These are phyloP conservation scores for Eidolon dupreanum DNA, from an alignment of 2,797 vertebrate species.

Conservation along the genomic window DNA sequence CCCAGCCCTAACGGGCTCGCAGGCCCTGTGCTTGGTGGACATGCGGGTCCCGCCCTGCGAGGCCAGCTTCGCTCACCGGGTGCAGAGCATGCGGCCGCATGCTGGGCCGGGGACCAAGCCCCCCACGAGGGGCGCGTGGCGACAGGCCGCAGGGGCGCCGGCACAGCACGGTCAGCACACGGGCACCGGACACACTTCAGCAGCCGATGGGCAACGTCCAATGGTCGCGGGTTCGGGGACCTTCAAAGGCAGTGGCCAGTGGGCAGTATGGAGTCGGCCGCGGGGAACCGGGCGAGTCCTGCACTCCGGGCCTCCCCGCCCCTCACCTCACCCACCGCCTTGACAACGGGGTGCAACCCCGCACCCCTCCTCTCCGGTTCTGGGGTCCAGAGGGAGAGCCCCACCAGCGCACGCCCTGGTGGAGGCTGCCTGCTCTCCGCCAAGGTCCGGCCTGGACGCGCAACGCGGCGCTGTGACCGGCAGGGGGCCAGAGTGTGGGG, in stretches of 20 bases:
- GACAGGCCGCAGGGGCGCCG: not conserved
- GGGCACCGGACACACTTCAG: not conserved
- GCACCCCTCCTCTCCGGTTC: not conserved
- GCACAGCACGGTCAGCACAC: rapidly evolving
- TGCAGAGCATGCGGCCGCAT: too few species aligned
- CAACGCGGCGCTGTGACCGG: not conserved
- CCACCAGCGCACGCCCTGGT: not conserved
- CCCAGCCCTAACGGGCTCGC: rapidly evolving
- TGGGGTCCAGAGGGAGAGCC: not conserved
- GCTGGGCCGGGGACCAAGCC: not conserved
- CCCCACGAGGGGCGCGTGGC: not conserved
- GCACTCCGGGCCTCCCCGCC: not conserved
- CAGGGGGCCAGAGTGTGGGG: not conserved
- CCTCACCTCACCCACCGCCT: not conserved
- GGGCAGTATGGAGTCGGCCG: not conserved
- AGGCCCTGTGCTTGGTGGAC: not conserved
- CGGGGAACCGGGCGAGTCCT: not conserved
- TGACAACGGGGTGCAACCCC: not conserved
- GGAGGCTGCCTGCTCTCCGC: not conserved
- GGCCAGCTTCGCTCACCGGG: too few species aligned
- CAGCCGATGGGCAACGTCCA: not conserved
- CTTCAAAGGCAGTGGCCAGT: not conserved
- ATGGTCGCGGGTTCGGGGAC: not conserved
- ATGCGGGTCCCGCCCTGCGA: too few species aligned
- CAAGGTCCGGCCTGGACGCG: not conserved